Evolutionary conservation across 2,113 vertebrate genomes (phyloP), one percentile per base, ranked within the genome.

Genomic region (Hemiprocne comata): DNA sequence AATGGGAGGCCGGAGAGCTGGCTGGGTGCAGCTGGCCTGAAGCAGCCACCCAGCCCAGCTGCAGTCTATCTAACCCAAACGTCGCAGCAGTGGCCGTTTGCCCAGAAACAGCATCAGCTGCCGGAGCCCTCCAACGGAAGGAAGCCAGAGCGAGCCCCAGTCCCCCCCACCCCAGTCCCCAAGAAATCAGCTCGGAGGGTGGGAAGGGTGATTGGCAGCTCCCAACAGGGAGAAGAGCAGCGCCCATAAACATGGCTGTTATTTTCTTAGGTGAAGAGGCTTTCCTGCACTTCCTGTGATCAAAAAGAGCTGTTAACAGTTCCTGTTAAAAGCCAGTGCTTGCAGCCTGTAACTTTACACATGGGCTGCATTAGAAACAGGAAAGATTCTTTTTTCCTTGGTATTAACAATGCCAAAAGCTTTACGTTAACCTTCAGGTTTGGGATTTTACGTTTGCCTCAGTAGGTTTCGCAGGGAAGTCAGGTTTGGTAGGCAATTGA

Each of bases 311-410:
- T 90, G 87, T 90, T 96, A 92, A 89, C 82, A 62, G 55, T 84
- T 93, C 82, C 92, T 71, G 85, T 81, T 79, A 81, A 94, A 95
- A 97, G 77, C 82, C 93, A 61, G 74, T 23, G 19, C 55, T 34
- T 28, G 4, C 82, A 62, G 74, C 28, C 10, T 57, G 42, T 36
- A 38, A 54, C 58, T 91, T 75, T 50, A 65, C 97, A 97, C 73
- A 64, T 97, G 97, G 94, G 64, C 93, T 72, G 83, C 81, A 93
- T 98, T 97, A 96, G 86, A 90, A 90, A 77, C 76, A 90, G 89
- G 90, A 94, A 93, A 94, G 85, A 87, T 66, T 53, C 44, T 89
- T 87, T 88, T 93, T 91, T 70, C 78, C 85, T 82, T 70, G 69
- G 48, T 8, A 21, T 86, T 92, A 78, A 91, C 76, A 87, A 85